These are phyloP conservation scores for Emys orbicularis DNA, from an alignment of 2,797 vertebrate genomes.

Conservation along the genomic window DNA sequence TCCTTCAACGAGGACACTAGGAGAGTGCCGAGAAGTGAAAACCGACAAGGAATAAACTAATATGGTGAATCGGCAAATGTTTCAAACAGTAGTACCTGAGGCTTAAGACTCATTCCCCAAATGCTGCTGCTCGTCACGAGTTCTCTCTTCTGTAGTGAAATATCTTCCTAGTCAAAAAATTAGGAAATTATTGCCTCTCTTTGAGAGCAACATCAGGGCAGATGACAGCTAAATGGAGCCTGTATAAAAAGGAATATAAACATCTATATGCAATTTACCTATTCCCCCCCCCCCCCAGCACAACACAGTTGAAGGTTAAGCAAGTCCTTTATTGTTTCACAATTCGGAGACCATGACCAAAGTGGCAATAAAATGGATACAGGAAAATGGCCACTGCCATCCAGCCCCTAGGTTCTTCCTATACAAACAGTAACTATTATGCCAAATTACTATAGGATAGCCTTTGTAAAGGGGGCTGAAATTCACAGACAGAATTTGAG, in stretches of 20 bases:
- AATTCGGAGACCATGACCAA: neutral
- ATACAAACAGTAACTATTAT: neutral
- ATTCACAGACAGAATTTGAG: neutral
- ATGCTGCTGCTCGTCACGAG: fast-evolving
- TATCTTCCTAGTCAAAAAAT: neutral
- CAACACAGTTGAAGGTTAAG: fast-evolving
- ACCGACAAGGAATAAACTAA: neutral
- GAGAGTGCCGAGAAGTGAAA: slow-evolving; percentile 6
- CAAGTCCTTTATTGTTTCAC: fast-evolving
- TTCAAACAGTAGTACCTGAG: neutral
- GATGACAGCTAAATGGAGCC: neutral
- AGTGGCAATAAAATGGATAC: fast-evolving
- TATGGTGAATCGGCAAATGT: neutral
- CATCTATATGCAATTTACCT: fast-evolving
- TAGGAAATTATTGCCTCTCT: neutral
- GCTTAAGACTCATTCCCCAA: neutral
- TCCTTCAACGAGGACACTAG: slow-evolving; percentile 63
- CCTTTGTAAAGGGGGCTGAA: neutral
- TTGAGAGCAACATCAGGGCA: neutral
- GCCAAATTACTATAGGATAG: fast-evolving
- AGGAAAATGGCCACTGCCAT: neutral
- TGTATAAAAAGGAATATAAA: neutral
- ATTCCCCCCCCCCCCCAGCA: fast-evolving
- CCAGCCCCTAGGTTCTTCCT: no score
- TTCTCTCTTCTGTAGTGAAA: neutral